Percentiles rank a stretch among this genome's conserved stretches.
These are phyloP conservation scores for Neuroterus valhalla DNA, from an alignment of 1,140 invertebrate genomes.

Conservation along the genomic window DNA sequence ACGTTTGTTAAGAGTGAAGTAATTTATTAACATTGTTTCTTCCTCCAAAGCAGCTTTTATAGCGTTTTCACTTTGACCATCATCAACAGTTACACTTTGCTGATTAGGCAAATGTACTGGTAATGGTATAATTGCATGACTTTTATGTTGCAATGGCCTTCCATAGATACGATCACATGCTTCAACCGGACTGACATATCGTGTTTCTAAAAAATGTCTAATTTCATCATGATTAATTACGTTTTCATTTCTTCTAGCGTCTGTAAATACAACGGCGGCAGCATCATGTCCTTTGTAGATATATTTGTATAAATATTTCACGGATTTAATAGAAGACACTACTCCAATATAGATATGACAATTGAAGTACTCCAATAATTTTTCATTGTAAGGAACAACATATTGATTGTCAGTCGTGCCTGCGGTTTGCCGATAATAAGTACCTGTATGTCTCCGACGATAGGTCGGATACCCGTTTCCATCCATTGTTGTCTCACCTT, in stretches of 20 bases:
- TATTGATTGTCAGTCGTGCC: slow-evolving; percentile 49
- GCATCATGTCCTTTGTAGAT: no score
- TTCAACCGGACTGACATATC: slow-evolving; percentile 21
- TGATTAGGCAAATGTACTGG: neutral
- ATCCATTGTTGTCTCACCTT: slow-evolving; percentile 53
- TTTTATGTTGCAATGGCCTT: neutral
- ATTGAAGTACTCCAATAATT: no score
- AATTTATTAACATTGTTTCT: no score
- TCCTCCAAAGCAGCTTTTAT: no score
- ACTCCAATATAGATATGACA: slow-evolving; percentile 23
- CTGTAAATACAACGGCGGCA: no score
- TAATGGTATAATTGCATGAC: neutral
- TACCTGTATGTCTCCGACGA: slow-evolving; percentile 32
- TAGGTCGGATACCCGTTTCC: slow-evolving; percentile 47
- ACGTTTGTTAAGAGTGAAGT: no score
- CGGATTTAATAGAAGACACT: neutral
- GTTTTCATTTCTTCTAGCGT: neutral
- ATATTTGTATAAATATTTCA: no score
- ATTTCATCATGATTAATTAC: slow-evolving; percentile 28
- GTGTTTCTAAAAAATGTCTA: slow-evolving; percentile 6
- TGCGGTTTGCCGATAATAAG: neutral
- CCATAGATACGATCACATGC: slow-evolving; percentile 14
- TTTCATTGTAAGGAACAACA: slow-evolving; percentile 53
- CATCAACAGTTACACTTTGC: neutral
- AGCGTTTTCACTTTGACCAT: neutral